phyloP scores from a whole-genome alignment of 2,888 invertebrate genomes.

The Monochamus alternatus region DNA sequence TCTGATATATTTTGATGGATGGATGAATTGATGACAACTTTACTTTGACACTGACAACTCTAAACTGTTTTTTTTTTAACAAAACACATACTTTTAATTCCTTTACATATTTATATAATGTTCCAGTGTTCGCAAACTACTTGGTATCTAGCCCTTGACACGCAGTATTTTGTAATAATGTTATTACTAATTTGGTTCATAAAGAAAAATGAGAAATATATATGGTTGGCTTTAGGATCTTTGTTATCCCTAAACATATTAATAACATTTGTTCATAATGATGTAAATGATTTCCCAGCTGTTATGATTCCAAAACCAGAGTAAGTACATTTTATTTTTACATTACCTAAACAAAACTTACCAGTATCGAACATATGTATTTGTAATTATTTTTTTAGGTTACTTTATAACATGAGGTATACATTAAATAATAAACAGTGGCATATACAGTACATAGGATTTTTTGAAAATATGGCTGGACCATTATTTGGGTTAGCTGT shows the following conservation, averaged over 20 bases:
- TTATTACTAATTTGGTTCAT: conserved; percentile 29
- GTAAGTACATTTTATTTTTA: too few species aligned
- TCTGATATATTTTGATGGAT: too few species aligned
- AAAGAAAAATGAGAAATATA: conserved; percentile 34
- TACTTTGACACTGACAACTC: too few species aligned
- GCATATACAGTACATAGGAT: conserved; percentile 46
- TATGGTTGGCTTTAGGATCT: conserved; percentile 43
- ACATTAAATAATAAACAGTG: conserved; percentile 46
- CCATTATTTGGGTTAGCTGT: conserved; percentile 53
- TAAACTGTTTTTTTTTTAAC: too few species aligned
- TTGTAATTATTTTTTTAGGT: conserved; percentile 41
- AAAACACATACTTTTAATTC: too few species aligned
- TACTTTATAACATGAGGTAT: conserved; percentile 39
- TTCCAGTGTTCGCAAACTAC: conserved; percentile 22
- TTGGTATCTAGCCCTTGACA: conserved; percentile 34
- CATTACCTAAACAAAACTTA: too few species aligned
- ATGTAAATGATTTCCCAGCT: conserved; percentile 51
- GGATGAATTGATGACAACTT: too few species aligned
- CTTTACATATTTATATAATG: too few species aligned
- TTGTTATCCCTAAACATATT: conserved; percentile 44
- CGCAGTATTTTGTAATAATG: conserved; percentile 31
- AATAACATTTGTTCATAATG: conserved; percentile 50
- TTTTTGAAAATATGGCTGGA: conserved; percentile 50
- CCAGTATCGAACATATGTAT: too few species aligned
- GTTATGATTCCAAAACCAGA: conserved; percentile 54